A percentile compares a stretch with the other conserved stretches of the same genome.
phyloP scores from a whole-genome alignment of 2,888 invertebrate genomes.

The Leptinotarsa haldemani region DNA sequence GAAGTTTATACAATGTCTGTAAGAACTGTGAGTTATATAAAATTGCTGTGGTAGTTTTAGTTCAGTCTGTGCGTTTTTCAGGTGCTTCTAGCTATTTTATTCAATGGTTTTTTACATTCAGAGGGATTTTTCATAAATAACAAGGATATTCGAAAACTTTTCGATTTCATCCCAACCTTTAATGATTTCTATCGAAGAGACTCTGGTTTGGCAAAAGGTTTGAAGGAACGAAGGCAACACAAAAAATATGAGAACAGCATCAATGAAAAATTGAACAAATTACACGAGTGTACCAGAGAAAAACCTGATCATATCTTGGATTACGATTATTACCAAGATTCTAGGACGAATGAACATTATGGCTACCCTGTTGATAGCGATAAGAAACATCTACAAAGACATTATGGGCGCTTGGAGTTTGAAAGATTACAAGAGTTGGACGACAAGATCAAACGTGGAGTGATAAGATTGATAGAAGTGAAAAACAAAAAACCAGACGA shows the following conservation, averaged over 20 bases:
- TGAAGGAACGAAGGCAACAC: neutral
- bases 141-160: constrained; percentile 19
- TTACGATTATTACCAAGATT: constrained; percentile 19
- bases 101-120: constrained; percentile 5
- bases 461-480: neutral
- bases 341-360: constrained; percentile 8
- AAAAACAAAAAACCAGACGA: neutral
- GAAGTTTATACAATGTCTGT: neutral
- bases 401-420: neutral
- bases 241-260: constrained; percentile 28
- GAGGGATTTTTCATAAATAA: constrained; percentile 22
- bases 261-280: constrained; percentile 28
- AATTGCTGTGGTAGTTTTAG: neutral
- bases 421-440: neutral
- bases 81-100: neutral
- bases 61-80: neutral
- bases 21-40: constrained; percentile 1
- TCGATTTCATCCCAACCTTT: constrained; percentile 21
- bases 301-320: constrained; percentile 11
- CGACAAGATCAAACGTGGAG: neutral
- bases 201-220: neutral
- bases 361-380: neutral
- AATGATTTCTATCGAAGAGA: constrained; percentile 26
- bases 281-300: neutral
- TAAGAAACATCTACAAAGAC: neutral